Evolutionary conservation across 2,888 invertebrate genomes (phyloP).

Genomic region (Drosophila mettleri): DNA sequence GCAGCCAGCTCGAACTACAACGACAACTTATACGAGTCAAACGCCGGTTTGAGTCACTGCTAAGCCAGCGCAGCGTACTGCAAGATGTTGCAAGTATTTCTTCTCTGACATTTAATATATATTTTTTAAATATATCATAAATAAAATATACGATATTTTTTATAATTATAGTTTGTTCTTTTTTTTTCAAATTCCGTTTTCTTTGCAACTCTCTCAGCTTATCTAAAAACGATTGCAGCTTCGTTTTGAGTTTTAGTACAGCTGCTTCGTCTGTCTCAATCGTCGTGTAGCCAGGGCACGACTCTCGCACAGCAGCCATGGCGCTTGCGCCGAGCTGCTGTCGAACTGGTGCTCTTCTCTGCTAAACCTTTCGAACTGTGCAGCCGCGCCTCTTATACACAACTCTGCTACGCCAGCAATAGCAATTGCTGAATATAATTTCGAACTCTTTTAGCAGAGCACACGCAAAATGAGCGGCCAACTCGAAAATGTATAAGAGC

Average conservation of each 20-base stretch:
- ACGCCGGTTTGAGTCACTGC: conserved; percentile 51
- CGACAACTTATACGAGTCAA: conserved; percentile 41
- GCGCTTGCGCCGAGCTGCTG: conserved; percentile 35
- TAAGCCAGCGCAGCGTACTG: conserved; percentile 20
- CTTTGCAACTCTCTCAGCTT: conserved; percentile 12
- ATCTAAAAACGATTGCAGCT: conserved; percentile 56
- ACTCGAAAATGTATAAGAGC: conserved; percentile 23
- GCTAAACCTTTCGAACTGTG: conserved; percentile 48
- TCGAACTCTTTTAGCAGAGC: conserved; percentile 52
- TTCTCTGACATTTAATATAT: not conserved
- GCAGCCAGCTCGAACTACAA: conserved; percentile 6
- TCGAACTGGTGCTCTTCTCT: conserved; percentile 44
- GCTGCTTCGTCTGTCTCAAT: conserved; percentile 33
- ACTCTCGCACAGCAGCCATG: conserved; percentile 55
- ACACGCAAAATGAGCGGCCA: conserved; percentile 6
- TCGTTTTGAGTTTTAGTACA: conserved; percentile 50
- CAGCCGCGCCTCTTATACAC: conserved; percentile 66
- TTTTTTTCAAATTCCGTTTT: not conserved
- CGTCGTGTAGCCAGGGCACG: conserved; percentile 32
- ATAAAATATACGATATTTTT: not conserved
- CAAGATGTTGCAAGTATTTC: conserved; percentile 5
- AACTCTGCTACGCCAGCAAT: conserved; percentile 30
- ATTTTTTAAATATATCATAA: not conserved
- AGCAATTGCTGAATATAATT: conserved; percentile 62
- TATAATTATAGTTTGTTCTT: not conserved